Evolutionary conservation across 2,113 vertebrate species (phyloP).

Genomic region (Sarotherodon lohbergeri): DNA sequence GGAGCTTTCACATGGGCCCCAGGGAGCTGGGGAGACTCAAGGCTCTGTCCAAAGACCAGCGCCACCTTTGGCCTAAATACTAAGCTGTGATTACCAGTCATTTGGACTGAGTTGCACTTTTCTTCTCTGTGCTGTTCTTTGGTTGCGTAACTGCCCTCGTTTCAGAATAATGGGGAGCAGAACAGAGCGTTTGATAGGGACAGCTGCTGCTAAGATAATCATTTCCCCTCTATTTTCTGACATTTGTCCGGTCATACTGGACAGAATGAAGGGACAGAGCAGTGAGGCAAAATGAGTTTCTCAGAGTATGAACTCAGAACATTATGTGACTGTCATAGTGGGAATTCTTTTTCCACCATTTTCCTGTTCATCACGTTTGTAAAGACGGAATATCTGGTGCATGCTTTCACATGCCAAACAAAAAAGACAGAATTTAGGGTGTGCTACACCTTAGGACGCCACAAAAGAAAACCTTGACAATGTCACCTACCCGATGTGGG

Average conservation of each 20-base stretch:
- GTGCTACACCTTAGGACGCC: not conserved
- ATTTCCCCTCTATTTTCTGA: not conserved
- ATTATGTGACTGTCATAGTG: not conserved
- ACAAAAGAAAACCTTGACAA: not conserved
- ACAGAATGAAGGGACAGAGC: not conserved
- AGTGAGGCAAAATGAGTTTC: not conserved
- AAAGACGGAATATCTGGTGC: not conserved
- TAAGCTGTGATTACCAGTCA: constrained; percentile 34
- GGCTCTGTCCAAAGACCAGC: not conserved
- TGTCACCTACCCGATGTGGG: not conserved
- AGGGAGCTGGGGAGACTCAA: not conserved
- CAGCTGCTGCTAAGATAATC: constrained; percentile 7
- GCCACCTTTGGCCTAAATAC: constrained; percentile 64
- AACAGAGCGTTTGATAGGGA: not conserved
- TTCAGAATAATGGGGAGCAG: constrained; percentile 10
- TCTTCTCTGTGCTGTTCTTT: constrained; percentile 30
- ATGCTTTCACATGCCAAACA: not conserved
- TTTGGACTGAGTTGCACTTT: constrained; percentile 24
- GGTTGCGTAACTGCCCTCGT: constrained; percentile 36
- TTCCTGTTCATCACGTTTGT: not conserved
- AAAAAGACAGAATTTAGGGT: not conserved
- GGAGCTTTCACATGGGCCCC: constrained; percentile 31
- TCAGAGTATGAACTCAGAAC: not conserved
- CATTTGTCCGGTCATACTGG: not conserved
- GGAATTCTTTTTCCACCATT: not conserved